Evolutionary conservation across 2,797 vertebrate genomes (phyloP), one percentile per base, ranked within the genome.

Genomic region (Chiloscyllium punctatum): DNA sequence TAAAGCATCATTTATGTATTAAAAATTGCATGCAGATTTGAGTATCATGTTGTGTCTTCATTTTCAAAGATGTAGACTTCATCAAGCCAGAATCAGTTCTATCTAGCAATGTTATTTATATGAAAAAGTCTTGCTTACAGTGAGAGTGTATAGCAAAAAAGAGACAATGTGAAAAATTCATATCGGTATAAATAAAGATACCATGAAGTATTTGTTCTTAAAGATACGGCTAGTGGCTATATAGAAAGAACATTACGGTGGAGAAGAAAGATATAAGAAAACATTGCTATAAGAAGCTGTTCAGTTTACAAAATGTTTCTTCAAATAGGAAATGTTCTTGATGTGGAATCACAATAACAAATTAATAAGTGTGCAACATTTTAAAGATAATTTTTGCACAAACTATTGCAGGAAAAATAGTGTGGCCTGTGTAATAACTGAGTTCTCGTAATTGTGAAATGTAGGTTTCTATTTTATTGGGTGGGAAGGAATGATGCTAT

Each of bases 1-100:
- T 27, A 88, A 88, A 88, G 9, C 48, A 53, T 25, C 30, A 30
- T 57, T 53, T 15, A 88, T 30, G 9, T 30, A 13, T 88, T 30
- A 53, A 53, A 51, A 87, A 87, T 87, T 53, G 11, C 30, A 11
- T 27, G 51, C 23, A 53, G 71, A 77, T 74, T 95, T 95, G 27
- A 74, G 51, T 94, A 95, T 95, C 71, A 74, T 77, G 69, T 74
- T 42, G n/a, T 95, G 71, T 30, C 94, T 95, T 72, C 94, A 94
- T 94, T 94, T 94, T 72, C 69, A 94, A 48, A 69, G 91, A 69
- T 94, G 71, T 69, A 94, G 92, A 42, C 68, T 94, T 94, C 48
- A 53, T 74, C 94, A 94, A 72, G 66, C n/a, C 69, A 74, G 69
- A 95, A 95, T n/a, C 57, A 92, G 53, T 95, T 95, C 27, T n/a